Evolutionary conservation across 2,888 invertebrate genomes (phyloP).

Genomic region (Monochamus alternatus): DNA sequence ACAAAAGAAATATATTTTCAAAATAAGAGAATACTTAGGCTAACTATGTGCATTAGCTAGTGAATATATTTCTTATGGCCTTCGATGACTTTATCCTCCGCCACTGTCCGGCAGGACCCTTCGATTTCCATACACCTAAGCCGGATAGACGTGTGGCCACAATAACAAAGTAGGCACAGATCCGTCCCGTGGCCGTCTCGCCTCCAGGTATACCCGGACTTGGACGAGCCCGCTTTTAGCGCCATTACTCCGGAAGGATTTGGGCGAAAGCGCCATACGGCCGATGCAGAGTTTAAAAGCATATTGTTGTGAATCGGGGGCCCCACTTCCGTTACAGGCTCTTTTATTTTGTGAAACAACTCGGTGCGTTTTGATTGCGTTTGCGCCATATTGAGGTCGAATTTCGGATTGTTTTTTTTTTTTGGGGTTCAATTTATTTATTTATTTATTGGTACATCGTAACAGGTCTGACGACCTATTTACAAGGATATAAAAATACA

Average conservation of each 20-base stretch:
- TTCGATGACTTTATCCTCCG: neutral
- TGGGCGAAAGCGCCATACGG: neutral
- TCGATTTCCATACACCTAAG: conserved; percentile 66
- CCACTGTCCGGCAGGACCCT: conserved; percentile 42
- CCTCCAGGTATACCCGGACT: conserved; percentile 27
- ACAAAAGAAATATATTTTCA: no score
- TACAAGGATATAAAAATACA: no score
- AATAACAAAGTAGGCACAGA: conserved; percentile 57
- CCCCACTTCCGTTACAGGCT: neutral
- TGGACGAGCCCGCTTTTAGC: conserved; percentile 38
- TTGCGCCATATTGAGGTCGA: neutral
- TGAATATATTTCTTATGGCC: neutral
- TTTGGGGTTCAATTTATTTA: no score
- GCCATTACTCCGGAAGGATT: conserved; percentile 47
- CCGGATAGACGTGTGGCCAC: conserved; percentile 61
- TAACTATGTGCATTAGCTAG: no score
- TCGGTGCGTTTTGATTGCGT: neutral
- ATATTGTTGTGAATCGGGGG: conserved; percentile 19
- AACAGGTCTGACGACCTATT: no score
- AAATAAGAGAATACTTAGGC: no score
- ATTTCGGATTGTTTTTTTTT: no score
- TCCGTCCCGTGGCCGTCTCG: conserved; percentile 12
- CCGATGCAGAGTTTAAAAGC: conserved; percentile 14
- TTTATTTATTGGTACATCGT: no score
- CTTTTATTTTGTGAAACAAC: conserved; percentile 9